Conservation (phyloP, 2,888 invertebrate genomes). For the Petrophora chlorosata region DNA sequence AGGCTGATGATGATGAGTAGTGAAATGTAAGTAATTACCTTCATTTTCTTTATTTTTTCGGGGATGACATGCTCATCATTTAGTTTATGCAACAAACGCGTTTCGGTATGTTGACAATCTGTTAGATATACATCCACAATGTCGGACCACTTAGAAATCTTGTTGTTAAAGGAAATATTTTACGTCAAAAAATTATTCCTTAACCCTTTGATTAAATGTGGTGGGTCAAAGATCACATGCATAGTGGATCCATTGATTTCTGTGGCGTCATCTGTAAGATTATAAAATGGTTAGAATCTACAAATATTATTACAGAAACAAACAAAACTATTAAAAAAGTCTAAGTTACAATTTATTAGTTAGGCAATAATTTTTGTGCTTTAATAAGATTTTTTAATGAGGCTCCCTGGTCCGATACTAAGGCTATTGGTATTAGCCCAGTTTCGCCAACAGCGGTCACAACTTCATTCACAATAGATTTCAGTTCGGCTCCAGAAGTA, state of each 20-base stretch:
- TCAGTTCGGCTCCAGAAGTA: constrained; percentile 14
- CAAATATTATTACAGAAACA: neutral
- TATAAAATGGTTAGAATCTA: neutral
- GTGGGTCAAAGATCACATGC: constrained; percentile 25
- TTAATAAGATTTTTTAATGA: constrained; percentile 6
- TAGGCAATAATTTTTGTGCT: neutral
- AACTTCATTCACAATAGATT: constrained; percentile 18
- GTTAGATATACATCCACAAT: constrained; percentile 29
- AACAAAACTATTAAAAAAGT: neutral
- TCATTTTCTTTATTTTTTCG: constrained; percentile 22
- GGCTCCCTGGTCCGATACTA: constrained; percentile 33
- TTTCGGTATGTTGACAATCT: constrained; percentile 25
- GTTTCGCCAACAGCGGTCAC: constrained; percentile 15
- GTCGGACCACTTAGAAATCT: constrained; percentile 23
- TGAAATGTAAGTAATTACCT: constrained; percentile 5
- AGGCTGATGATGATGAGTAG: neutral
- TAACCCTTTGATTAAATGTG: constrained; percentile 28
- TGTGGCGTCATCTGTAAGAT: constrained; percentile 22
- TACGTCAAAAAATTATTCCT: constrained; percentile 29
- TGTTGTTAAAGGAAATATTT: constrained; percentile 9
- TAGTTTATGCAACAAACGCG: constrained; percentile 14
- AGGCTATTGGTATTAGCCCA: constrained; percentile 26
- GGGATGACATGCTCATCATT: constrained; percentile 24
- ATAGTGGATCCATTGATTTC: constrained; percentile 5
- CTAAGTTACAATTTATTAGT: neutral